Evolutionary conservation across 2,797 vertebrate species (phyloP).

Genomic region (Xenopus petersii): DNA sequence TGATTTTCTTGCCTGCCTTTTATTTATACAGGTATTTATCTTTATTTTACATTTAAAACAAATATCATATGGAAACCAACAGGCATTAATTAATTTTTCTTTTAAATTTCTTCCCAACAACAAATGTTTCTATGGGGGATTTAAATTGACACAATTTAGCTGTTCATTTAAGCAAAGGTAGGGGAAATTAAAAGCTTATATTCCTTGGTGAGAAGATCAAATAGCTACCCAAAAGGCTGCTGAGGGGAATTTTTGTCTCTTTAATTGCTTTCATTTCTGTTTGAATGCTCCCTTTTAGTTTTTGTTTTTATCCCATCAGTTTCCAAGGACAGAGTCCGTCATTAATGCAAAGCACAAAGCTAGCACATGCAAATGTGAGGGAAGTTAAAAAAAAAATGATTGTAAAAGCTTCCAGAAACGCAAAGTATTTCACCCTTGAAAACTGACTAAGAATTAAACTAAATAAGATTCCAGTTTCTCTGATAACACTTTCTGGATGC

Average conservation of each 20-base stretch:
- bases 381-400: constrained; percentile 6
- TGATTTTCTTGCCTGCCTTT: neutral
- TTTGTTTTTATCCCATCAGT: constrained; percentile 54
- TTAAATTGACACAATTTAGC: constrained; percentile 46
- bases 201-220: constrained; percentile 57
- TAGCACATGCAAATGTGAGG: constrained; percentile 41
- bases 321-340: constrained; percentile 50
- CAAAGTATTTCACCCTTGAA: neutral
- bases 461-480: too few species aligned
- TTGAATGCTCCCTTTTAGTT: constrained; percentile 49
- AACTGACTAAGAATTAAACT: neutral
- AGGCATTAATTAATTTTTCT: constrained; percentile 31
- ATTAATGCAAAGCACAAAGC: constrained; percentile 33
- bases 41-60: constrained; percentile 19
- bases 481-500: too few species aligned
- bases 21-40: constrained; percentile 3
- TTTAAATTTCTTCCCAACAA: constrained; percentile 15
- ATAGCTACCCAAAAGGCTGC: constrained; percentile 58
- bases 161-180: constrained; percentile 51
- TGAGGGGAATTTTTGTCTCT: constrained; percentile 51
- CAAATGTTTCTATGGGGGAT: constrained; percentile 40
- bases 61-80: constrained; percentile 24
- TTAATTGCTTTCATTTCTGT: constrained; percentile 52
- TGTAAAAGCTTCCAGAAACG: constrained; percentile 15
- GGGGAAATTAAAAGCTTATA: constrained; percentile 56